Conservation (phyloP, 2,797 vertebrate genomes). For the Schizothorax lantsangensis region DNA sequence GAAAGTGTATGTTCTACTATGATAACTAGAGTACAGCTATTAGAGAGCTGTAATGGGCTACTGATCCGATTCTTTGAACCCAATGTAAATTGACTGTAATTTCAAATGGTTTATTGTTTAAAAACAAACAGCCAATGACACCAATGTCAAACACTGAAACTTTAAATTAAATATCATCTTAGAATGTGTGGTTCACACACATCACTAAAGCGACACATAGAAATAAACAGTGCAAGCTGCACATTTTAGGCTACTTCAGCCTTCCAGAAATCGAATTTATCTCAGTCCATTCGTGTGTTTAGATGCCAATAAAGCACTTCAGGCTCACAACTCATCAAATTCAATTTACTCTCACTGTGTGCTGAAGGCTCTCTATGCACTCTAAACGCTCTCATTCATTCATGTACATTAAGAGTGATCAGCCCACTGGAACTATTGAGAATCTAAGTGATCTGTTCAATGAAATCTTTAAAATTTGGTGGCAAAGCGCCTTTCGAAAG, state of each 20-base stretch:
- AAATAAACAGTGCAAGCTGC: background rate
- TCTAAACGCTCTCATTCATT: conserved; percentile 27
- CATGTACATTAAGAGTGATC: conserved; percentile 37
- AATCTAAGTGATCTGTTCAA: background rate
- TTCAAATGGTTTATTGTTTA: background rate
- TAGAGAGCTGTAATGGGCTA: background rate
- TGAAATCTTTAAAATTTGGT: background rate
- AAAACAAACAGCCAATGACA: background rate
- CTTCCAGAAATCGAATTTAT: background rate
- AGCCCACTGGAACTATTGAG: background rate
- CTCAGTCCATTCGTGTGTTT: conserved; percentile 12
- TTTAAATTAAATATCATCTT: background rate
- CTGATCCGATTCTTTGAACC: background rate
- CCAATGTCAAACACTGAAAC: background rate
- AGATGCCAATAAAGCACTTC: conserved; percentile 39
- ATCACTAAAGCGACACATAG: background rate
- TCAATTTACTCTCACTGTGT: conserved; percentile 15
- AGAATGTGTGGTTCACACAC: background rate
- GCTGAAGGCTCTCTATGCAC: conserved; percentile 7
- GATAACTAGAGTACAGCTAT: background rate
- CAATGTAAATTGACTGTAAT: background rate
- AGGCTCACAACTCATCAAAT: conserved; percentile 42
- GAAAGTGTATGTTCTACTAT: background rate
- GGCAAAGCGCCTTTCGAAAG: background rate
- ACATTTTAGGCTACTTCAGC: background rate